Conservation (phyloP, 1,140 invertebrate genomes). For the Asbolus verrucosus region DNA sequence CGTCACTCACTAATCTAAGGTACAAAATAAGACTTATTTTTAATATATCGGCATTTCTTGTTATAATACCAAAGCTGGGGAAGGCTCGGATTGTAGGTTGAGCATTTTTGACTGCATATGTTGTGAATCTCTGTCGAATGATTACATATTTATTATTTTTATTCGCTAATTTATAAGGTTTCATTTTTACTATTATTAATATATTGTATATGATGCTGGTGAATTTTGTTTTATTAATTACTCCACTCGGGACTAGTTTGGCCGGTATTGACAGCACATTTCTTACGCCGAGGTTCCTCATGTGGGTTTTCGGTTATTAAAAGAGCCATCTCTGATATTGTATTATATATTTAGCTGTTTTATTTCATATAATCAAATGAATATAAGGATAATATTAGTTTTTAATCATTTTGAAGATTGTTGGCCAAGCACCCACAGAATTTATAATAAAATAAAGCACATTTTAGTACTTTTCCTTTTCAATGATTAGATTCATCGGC, state of each 20-base stretch:
- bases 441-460: constrained; percentile 46
- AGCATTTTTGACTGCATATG: constrained; percentile 6
- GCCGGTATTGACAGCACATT: too few species aligned
- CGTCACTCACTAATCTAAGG: constrained; percentile 31
- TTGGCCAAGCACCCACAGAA: constrained; percentile 54
- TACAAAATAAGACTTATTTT: constrained; percentile 39
- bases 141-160: constrained; percentile 20
- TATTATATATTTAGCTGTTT: constrained; percentile 55
- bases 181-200: constrained; percentile 24
- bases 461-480: constrained; percentile 16
- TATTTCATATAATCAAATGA: constrained; percentile 54
- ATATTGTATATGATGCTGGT: constrained; percentile 16
- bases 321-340: constrained; percentile 5
- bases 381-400: constrained; percentile 52
- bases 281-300: too few species aligned
- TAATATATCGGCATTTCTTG: constrained; percentile 21
- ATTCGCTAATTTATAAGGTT: constrained; percentile 18
- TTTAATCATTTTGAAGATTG: constrained; percentile 46
- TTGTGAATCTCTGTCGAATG: constrained; percentile 17
- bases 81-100: background rate
- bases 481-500: constrained; percentile 10
- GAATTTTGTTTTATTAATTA: background rate
- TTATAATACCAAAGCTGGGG: constrained; percentile 19
- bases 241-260: too few species aligned
- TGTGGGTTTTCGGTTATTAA: background rate